phyloP scores from a whole-genome alignment of 2,113 vertebrate genomes.

The Gambusia affinis region DNA sequence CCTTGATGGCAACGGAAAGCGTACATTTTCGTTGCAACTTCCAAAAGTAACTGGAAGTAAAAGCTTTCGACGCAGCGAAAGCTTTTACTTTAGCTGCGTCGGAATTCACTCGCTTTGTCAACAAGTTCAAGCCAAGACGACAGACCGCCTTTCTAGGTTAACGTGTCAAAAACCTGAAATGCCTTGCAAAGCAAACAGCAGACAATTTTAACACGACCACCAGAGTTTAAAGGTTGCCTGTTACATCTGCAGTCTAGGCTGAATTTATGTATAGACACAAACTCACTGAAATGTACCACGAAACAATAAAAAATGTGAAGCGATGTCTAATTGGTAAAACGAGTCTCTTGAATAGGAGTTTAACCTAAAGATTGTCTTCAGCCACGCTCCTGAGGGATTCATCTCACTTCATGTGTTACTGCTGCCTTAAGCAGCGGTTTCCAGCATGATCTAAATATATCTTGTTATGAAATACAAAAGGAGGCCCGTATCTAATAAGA shows the following conservation, averaged over 20 bases:
- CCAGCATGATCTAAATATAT: slow-evolving; percentile 73
- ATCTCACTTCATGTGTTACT: slow-evolving; percentile 66
- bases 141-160: too few species aligned
- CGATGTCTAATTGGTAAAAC: slow-evolving; percentile 45
- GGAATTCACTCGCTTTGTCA: too few species aligned
- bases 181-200: not conserved
- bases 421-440: slow-evolving; percentile 58
- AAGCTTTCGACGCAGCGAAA: too few species aligned
- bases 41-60: too few species aligned
- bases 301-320: slow-evolving; percentile 18
- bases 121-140: too few species aligned
- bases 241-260: not conserved
- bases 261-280: slow-evolving; percentile 45
- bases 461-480: slow-evolving; percentile 75
- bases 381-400: slow-evolving; percentile 51
- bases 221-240: not conserved
- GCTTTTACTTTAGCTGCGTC: too few species aligned
- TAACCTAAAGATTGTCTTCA: slow-evolving; percentile 60
- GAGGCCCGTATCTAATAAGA: slow-evolving; percentile 72
- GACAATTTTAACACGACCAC: not conserved
- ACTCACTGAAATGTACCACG: slow-evolving; percentile 22
- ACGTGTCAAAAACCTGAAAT: not conserved
- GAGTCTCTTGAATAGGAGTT: slow-evolving; percentile 42
- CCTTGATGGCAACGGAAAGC: too few species aligned
- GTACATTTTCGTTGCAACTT: too few species aligned